Base-by-base conservation (phyloP, 2,888 invertebrate genomes). In the Mesorhabditis spiculigera region DNA sequence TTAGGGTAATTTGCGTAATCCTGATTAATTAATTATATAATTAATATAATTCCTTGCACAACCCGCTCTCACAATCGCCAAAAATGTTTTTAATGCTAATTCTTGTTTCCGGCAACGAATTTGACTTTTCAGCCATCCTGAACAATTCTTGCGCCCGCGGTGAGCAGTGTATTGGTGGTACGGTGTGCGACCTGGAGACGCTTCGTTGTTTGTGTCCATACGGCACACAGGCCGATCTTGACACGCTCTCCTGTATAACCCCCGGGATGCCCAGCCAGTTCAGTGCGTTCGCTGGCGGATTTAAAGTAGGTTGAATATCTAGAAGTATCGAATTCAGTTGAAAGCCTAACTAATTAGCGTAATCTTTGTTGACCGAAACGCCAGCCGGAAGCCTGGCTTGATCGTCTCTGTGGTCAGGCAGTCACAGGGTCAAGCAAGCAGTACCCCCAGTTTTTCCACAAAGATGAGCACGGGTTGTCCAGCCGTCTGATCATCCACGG, bases 111-210 rank as follows among this genome's bases (percentile, higher is more conserved):
- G n/a, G 28, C 5, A 66, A n/a, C 42, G 8, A 50, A 69, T 8
- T 28, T 42, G 43, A 63, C 50, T 64, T 75, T 78, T 68, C 68
- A 82, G 85, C 85, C 4, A 85, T 85, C 68, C 72, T 85, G 66
- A 85, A 85, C 78, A 83, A 83, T 65, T 75, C 77, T 63, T 85
- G 85, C 71, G 81, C 79, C 28, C 78, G 81, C 45, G 85, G 85
- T 43, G 84, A 85, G 71, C 78, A 79, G 45, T 85, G 85, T 71
- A 85, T 85, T 65, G 85, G 85, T 6, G 83, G 83, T 28, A 83
- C 84, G 16, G 81, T 85, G 61, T 85, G 85, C 68, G 83, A 84
- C 67, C 72, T 78, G 66, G 76, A 77, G 58, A 70, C 78, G n/a
- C 72, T 71, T 28, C 73, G 73, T 63, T 80, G 85, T 72, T 80